Base-by-base conservation (phyloP, 2,888 invertebrate species). In the Rhamphomyia laevipes region DNA sequence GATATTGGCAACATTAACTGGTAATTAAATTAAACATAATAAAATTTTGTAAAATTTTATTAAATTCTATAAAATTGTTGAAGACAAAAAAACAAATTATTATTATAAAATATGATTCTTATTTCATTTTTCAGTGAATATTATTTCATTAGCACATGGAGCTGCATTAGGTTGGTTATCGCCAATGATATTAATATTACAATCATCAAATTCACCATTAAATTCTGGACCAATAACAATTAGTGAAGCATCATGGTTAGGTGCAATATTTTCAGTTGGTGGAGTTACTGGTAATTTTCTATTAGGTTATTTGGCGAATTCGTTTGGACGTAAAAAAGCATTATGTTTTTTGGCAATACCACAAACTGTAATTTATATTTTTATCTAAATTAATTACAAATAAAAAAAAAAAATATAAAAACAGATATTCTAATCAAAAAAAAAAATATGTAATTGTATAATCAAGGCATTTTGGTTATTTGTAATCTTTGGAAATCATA, bases 71-170 rank as follows among this genome's bases (percentile, higher is more conserved):
- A 27, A 27, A 27, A 27, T 7, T 27, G 23, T 27, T 6, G 7
- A 7, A 27, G 23, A 10, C n/a, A n/a, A n/a, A n/a, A n/a, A n/a
- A n/a, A n/a, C n/a, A n/a, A n/a, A n/a, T n/a, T n/a, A n/a, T n/a
- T n/a, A n/a, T n/a, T n/a, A n/a, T n/a, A n/a, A n/a, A n/a, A n/a
- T n/a, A n/a, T n/a, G n/a, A n/a, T n/a, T n/a, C 10, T 37, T 13
- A 12, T 21, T 47, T 35, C 5, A 17, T 23, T 23, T 54, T 50
- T 16, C 16, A 57, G 57, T 50, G 10, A 56, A 56, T 23, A 45
- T 56, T 11, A 51, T 56, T 18, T 44, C 54, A 31, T 13, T 58
- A 21, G 40, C 52, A 4, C 56, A 58, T 51, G 57, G 57, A 13
- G 46, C 51, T 10, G 53, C 51, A 17, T 43, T 55, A 15, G 57